Evolutionary conservation across 2,888 invertebrate genomes (phyloP).

Genomic region (Andrena dorsata): DNA sequence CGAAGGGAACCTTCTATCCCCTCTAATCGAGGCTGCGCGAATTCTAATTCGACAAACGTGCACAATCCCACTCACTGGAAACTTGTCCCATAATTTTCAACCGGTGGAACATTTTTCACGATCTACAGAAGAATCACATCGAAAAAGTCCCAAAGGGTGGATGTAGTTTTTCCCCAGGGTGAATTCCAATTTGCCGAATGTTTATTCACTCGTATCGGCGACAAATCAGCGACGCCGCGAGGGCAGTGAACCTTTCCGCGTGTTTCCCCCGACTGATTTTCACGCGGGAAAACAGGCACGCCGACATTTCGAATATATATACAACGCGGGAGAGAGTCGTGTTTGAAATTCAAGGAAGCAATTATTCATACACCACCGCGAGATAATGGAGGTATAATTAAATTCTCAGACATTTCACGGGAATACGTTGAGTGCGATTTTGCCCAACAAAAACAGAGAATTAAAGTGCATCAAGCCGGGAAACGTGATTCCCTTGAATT

Average conservation of each 20-base stretch:
- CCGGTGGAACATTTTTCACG: not conserved
- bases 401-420: conserved; percentile 3
- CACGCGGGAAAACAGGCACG: conserved; percentile 12
- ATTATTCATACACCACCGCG: not conserved
- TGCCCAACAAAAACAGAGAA: conserved; percentile 4
- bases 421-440: not conserved
- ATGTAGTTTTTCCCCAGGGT: not conserved
- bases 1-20: too few relatives aligned
- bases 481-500: not conserved
- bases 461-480: conserved; percentile 10
- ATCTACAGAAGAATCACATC: not conserved
- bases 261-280: not conserved
- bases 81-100: too few relatives aligned
- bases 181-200: conserved; percentile 3
- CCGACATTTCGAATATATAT: not conserved
- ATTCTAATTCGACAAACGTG: too few relatives aligned
- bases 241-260: not conserved
- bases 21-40: too few relatives aligned
- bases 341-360: not conserved
- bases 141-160: not conserved
- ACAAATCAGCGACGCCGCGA: not conserved
- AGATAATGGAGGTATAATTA: conserved; percentile 11
- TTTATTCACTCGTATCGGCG: conserved; percentile 4
- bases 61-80: too few relatives aligned
- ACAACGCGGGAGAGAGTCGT: not conserved